Percentiles rank a stretch among this genome's conserved stretches.
These are phyloP conservation scores for Psococerastis gibbosa DNA, from an alignment of 2,888 invertebrate species.

Conservation along the genomic window DNA sequence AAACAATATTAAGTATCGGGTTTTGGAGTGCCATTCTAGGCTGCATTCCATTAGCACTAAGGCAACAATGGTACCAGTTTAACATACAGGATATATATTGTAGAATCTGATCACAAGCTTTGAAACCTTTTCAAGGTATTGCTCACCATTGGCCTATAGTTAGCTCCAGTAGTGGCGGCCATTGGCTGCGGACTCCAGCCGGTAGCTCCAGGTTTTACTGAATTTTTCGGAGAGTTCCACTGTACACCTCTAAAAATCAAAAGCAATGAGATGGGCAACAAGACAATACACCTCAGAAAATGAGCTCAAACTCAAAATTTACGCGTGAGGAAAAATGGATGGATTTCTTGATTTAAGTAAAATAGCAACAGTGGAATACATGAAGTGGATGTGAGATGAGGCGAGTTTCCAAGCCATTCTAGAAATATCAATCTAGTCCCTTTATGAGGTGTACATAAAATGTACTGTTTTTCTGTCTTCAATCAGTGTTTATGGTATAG, in stretches of 20 bases:
- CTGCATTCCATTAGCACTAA: neutral
- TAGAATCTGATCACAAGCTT: neutral
- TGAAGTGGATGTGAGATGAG: too few relatives aligned
- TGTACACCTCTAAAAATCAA: slow-evolving; percentile 68
- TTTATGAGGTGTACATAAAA: too few relatives aligned
- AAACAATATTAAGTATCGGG: too few relatives aligned
- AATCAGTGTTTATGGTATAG: too few relatives aligned
- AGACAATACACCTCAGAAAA: neutral
- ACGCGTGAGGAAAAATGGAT: too few relatives aligned
- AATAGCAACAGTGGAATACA: too few relatives aligned
- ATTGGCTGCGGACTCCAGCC: slow-evolving; percentile 78
- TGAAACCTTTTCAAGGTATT: neutral
- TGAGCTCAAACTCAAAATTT: slow-evolving; percentile 1
- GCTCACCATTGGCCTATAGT: slow-evolving; percentile 73
- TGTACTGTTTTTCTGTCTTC: too few relatives aligned
- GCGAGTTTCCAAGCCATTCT: too few relatives aligned
- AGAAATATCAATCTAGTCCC: too few relatives aligned
- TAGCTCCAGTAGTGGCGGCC: slow-evolving; percentile 73
- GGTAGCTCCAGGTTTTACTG: slow-evolving; percentile 50
- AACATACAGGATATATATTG: neutral
- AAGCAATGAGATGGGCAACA: slow-evolving; percentile 15
- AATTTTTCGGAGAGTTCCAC: slow-evolving; percentile 80
- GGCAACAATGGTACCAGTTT: too few relatives aligned
- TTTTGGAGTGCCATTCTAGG: neutral
- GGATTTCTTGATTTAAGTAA: too few relatives aligned